Evolutionary conservation across 2,797 vertebrate genomes (phyloP).

Genomic region (Salarias fasciatus): DNA sequence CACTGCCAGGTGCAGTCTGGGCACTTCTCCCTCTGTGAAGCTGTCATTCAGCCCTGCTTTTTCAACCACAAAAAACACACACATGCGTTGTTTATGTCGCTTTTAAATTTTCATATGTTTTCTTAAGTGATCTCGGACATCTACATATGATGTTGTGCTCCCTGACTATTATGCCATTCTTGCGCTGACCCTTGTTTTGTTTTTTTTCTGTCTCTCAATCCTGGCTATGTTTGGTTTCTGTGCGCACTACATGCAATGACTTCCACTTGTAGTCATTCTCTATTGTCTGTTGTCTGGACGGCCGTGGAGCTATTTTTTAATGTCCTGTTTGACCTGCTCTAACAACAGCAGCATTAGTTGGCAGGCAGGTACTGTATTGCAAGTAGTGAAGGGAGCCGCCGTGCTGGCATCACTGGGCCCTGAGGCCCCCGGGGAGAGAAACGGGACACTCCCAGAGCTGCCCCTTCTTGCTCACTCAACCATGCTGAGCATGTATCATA

Average conservation of each 20-base stretch:
- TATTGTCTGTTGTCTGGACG: not conserved
- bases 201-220: not conserved
- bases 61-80: not conserved
- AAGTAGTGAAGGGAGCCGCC: constrained; percentile 26
- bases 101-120: not conserved
- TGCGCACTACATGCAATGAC: too few relatives aligned
- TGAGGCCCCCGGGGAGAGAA: constrained; percentile 38
- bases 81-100: constrained; percentile 10
- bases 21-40: not conserved
- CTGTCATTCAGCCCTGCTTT: not conserved
- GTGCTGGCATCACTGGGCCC: constrained; percentile 40
- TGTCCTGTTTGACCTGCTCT: constrained; percentile 26
- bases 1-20: constrained; percentile 6
- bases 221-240: too few relatives aligned
- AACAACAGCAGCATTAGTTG: constrained; percentile 33
- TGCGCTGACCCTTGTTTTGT: not conserved
- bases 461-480: constrained; percentile 39
- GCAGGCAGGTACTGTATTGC: constrained; percentile 23
- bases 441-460: constrained; percentile 30
- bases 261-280: too few relatives aligned
- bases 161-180: not conserved
- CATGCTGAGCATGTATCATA: constrained; percentile 31
- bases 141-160: not conserved
- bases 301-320: constrained; percentile 17
- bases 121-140: not conserved